A percentile compares a stretch with the other conserved stretches of the same genome.
phyloP scores from a whole-genome alignment of 2,113 vertebrate species.

The Dromaius novaehollandiae region DNA sequence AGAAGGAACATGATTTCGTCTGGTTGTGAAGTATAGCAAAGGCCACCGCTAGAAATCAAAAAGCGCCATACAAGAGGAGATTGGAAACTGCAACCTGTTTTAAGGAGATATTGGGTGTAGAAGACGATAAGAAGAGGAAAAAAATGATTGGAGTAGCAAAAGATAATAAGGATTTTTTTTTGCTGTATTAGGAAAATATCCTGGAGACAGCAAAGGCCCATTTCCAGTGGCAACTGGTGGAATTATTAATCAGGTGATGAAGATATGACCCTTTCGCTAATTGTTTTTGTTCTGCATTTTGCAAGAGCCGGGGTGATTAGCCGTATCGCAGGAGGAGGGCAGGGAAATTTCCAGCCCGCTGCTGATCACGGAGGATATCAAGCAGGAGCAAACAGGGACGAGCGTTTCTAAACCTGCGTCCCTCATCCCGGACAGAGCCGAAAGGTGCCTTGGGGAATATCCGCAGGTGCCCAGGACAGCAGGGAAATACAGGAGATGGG shows the following conservation, averaged over 20 bases:
- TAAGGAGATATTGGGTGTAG: neutral
- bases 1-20: neutral
- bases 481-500: neutral
- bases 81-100: neutral
- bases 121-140: neutral
- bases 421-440: too few species aligned
- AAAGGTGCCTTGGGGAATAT: neutral
- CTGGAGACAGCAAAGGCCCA: neutral
- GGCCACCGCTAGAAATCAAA: neutral
- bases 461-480: neutral
- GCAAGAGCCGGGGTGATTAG: neutral
- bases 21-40: neutral
- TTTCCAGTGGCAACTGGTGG: neutral
- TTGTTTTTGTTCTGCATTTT: neutral
- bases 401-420: neutral
- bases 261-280: neutral
- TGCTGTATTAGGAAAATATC: neutral
- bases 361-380: too few species aligned
- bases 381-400: accelerated
- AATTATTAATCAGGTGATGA: neutral
- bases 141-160: neutral
- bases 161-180: neutral
- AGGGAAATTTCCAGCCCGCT: neutral
- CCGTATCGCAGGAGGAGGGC: accelerated
- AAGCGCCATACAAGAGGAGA: neutral